These are phyloP conservation scores for Gryllus longicercus DNA, from an alignment of 2,888 invertebrate genomes.

Conservation along the genomic window DNA sequence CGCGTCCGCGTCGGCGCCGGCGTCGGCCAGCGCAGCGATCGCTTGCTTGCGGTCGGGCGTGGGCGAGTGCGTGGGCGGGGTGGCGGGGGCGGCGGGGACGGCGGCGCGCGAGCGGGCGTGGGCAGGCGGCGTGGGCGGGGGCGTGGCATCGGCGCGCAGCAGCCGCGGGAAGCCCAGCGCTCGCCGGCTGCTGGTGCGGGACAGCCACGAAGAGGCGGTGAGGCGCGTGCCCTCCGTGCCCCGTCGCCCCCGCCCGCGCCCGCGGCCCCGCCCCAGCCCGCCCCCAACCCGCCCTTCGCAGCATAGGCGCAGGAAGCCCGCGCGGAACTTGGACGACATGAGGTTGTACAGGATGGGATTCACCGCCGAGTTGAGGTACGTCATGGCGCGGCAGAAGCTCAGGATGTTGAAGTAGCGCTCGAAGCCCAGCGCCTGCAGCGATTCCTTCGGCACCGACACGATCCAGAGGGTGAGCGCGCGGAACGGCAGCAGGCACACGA, in stretches of 20 bases:
- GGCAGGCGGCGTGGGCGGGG: not conserved
- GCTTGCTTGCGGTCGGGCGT: no score
- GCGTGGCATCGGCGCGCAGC: not conserved
- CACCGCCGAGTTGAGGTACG: conserved; percentile 85
- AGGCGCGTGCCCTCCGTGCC: not conserved
- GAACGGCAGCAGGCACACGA: conserved; percentile 84
- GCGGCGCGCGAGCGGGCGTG: no score
- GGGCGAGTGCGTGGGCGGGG: no score
- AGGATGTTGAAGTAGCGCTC: conserved; percentile 79
- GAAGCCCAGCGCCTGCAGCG: conserved; percentile 62
- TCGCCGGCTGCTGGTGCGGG: not conserved
- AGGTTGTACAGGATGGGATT: conserved; percentile 90
- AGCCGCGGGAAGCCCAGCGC: not conserved
- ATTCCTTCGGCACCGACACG: conserved; percentile 68
- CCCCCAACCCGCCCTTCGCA: conserved; percentile 45
- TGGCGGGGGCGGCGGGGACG: no score
- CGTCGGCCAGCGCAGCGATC: no score
- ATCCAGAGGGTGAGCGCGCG: conserved; percentile 85
- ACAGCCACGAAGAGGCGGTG: not conserved
- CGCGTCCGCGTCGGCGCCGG: no score
- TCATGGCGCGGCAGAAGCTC: conserved; percentile 82
- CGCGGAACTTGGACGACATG: conserved; percentile 87
- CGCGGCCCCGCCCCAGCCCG: not conserved
- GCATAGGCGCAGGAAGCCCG: conserved; percentile 69
- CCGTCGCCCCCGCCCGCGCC: not conserved